Conservation (phyloP, 2,797 vertebrate species). For the Pygocentrus nattereri region DNA sequence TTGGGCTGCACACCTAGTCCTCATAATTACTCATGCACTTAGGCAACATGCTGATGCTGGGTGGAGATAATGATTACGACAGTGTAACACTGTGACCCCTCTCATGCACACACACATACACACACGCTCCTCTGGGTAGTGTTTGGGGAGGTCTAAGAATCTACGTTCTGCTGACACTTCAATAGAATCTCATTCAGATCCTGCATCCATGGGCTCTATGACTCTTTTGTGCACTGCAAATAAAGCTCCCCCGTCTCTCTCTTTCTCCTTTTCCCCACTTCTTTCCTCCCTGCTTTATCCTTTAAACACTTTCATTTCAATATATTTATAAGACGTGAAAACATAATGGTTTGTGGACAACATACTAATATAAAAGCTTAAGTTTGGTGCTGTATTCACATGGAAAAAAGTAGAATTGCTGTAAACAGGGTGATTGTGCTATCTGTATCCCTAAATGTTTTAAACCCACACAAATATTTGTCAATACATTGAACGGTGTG, state of each 20-base stretch:
- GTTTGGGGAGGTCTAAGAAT: slow-evolving; percentile 26
- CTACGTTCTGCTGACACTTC: slow-evolving; percentile 43
- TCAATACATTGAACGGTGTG: no score
- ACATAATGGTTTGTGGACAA: no score
- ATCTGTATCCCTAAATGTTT: no score
- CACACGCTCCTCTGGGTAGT: slow-evolving; percentile 23
- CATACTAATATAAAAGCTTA: no score
- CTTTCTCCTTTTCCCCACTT: not conserved
- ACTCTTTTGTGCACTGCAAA: slow-evolving; percentile 1
- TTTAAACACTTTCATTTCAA: no score
- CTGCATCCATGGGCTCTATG: slow-evolving; percentile 19
- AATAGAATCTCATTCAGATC: not conserved
- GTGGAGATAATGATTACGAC: slow-evolving; percentile 55
- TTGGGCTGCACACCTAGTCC: slow-evolving; percentile 35
- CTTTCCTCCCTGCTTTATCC: not conserved
- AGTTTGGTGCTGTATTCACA: no score
- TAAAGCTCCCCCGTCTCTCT: slow-evolving; percentile 13
- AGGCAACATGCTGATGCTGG: slow-evolving; percentile 58
- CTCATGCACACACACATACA: slow-evolving; percentile 13
- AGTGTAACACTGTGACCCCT: slow-evolving; percentile 38
- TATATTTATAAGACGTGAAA: no score
- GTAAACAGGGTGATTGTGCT: no score
- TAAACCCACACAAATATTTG: no score
- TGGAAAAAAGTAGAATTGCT: no score
- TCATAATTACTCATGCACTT: slow-evolving; percentile 56